Evolutionary conservation across 2,888 invertebrate genomes (phyloP), one percentile per base, ranked within the genome.

Genomic region (Criorhina ranunculi): DNA sequence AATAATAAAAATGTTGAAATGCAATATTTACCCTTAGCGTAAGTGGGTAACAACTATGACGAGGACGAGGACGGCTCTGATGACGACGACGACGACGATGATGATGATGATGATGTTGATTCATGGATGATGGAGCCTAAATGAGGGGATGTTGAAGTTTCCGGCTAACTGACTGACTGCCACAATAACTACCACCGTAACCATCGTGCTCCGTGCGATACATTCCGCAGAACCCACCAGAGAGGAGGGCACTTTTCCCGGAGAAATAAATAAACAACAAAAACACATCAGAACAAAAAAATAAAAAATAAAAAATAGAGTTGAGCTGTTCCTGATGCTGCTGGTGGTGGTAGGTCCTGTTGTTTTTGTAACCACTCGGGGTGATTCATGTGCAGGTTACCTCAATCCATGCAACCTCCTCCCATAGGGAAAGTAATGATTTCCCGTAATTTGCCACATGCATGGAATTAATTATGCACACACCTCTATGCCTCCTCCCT

Each of bases 401-500:
- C 57, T 62, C 9, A n/a, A n/a, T n/a, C n/a, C n/a, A n/a, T n/a
- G 60, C 44, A 57, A 29, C 59, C 60, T 37, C 29, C 69, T 69
- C 66, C 79, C 80, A 76, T 49, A 57, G 69, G 77, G 24, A 73
- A 77, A 82, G 73, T 88, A 88, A 87, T 87, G 82, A 88, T 88
- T 88, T 87, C 87, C 88, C 86, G 87, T 88, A 87, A 88, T 88
- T 88, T 87, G 87, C 88, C 86, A 87, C 86, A 88, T 87, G 86
- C 87, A 88, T 87, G 87, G 83, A 87, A 87, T 87, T 88, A 87
- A 88, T 88, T 88, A 87, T 82, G 77, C 86, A 82, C 86, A 80
- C 77, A 73, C 70, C 77, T 69, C 55, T 59, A 33, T 66, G 37
- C 37, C 49, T 31, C 59, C 29, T 17, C 75, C 19, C 19, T 53